phyloP scores from a whole-genome alignment of 37 sponge, comb jelly and placozoan species.

The Axinella damicornis region DNA sequence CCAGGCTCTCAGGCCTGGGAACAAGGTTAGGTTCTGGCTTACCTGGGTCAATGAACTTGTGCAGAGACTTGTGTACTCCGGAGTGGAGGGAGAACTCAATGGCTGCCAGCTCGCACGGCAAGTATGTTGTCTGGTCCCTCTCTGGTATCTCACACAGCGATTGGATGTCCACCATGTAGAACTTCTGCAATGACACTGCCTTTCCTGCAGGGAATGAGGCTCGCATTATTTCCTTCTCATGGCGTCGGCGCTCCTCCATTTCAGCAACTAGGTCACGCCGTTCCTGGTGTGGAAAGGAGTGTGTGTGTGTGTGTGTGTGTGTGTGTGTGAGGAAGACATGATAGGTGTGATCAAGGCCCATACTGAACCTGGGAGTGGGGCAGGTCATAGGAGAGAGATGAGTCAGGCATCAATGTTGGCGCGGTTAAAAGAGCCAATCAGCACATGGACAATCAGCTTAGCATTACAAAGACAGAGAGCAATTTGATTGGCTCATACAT shows the following conservation, averaged over 20 bases:
- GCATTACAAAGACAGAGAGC: too few species aligned
- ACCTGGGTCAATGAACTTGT: slow-evolving; percentile 85
- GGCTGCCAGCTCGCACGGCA: slow-evolving; percentile 78
- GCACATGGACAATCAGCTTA: too few species aligned
- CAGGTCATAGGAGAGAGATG: too few species aligned
- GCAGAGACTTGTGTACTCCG: slow-evolving; percentile 44
- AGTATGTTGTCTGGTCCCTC: slow-evolving; percentile 30
- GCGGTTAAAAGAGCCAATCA: too few species aligned
- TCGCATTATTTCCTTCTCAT: slow-evolving; percentile 10
- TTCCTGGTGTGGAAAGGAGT: slow-evolving; percentile 31
- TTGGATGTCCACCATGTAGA: slow-evolving; percentile 84
- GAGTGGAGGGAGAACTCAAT: slow-evolving; percentile 61
- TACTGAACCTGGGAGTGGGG: too few species aligned
- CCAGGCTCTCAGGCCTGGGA: too few species aligned
- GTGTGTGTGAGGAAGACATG: too few species aligned
- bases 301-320: too few species aligned
- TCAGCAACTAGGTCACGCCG: slow-evolving; percentile 38
- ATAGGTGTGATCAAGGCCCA: too few species aligned
- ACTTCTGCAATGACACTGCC: slow-evolving; percentile 6
- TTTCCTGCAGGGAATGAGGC: slow-evolving; percentile 2
- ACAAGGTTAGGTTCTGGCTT: too few species aligned
- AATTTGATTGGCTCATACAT: too few species aligned
- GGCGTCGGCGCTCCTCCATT: slow-evolving; percentile 20
- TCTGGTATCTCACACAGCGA: slow-evolving; percentile 58
- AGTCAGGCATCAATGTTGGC: too few species aligned